Conservation (phyloP, 2,888 invertebrate genomes). For the Nemurella pictetii region DNA sequence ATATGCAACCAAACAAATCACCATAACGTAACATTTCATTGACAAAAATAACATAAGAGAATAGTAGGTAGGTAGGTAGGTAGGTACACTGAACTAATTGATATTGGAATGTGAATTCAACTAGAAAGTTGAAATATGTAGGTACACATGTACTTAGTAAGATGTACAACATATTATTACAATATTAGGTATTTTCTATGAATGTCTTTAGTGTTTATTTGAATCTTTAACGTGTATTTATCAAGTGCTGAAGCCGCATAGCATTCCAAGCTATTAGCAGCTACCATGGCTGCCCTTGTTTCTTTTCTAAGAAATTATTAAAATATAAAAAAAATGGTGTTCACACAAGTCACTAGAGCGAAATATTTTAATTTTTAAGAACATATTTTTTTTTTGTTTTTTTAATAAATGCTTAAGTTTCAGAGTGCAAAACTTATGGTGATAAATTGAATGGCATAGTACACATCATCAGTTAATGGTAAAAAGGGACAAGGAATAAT, state of each 20-base stretch:
- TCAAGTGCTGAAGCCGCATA: constrained; percentile 15
- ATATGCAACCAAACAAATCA: constrained; percentile 14
- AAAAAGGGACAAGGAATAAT: neutral
- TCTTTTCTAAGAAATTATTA: constrained; percentile 13
- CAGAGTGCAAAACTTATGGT: neutral
- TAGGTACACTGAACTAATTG: constrained; percentile 16
- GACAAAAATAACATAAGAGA: constrained; percentile 1
- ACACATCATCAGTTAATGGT: neutral
- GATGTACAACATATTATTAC: constrained; percentile 14
- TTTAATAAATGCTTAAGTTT: neutral
- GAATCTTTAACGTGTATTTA: constrained; percentile 13
- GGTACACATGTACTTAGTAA: neutral
- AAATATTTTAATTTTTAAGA: neutral
- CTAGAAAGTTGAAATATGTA: constrained; percentile 12
- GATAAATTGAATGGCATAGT: neutral
- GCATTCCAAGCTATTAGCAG: constrained; percentile 19
- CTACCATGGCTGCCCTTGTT: constrained; percentile 11
- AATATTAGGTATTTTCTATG: constrained; percentile 22
- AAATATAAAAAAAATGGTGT: neutral
- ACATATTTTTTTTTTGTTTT: neutral
- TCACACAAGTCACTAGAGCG: neutral
- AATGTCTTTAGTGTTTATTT: constrained; percentile 21
- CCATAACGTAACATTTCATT: constrained; percentile 23
- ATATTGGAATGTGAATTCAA: constrained; percentile 28
- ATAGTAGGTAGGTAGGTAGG: too few species aligned